Conservation (phyloP, 2,888 invertebrate species). For the Drosophila rubida region DNA sequence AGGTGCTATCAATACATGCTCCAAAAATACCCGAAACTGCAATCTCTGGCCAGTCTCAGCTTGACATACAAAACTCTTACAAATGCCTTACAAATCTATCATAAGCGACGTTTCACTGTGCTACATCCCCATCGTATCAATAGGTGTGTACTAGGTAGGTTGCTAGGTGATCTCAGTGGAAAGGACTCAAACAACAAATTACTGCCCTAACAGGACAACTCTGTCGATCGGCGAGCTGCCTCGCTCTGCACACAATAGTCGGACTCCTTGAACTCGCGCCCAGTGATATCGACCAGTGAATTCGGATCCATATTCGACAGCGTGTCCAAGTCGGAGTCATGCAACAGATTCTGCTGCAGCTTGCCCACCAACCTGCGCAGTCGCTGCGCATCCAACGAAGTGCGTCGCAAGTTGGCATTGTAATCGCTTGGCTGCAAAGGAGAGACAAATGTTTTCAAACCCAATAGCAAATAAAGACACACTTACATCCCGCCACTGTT, state of each 20-base stretch:
- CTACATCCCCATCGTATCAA: conserved; percentile 19
- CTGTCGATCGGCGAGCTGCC: conserved; percentile 92
- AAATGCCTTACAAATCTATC: conserved; percentile 73
- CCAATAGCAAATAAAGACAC: background rate
- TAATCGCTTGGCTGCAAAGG: conserved; percentile 64
- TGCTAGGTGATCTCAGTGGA: conserved; percentile 18
- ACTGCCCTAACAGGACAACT: conserved; percentile 87
- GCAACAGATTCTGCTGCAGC: conserved; percentile 91
- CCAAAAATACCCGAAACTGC: conserved; percentile 65
- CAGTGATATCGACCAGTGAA: conserved; percentile 92
- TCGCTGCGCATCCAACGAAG: conserved; percentile 83
- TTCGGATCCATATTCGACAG: conserved; percentile 95
- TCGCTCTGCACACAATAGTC: conserved; percentile 90
- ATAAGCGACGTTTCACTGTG: conserved; percentile 69
- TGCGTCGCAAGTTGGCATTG: conserved; percentile 69
- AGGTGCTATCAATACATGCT: conserved; percentile 65
- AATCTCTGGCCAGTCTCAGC: conserved; percentile 30
- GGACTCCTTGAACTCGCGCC: conserved; percentile 85
- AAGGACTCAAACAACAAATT: conserved; percentile 17
- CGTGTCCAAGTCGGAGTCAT: conserved; percentile 92
- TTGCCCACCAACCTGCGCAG: conserved; percentile 90
- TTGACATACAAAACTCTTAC: conserved; percentile 66
- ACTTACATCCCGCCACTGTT: conserved; percentile 88
- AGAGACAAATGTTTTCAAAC: background rate
- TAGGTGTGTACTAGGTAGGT: conserved; percentile 36